phyloP scores from a whole-genome alignment of 2,888 invertebrate genomes.

The Lithophane leautieri region DNA sequence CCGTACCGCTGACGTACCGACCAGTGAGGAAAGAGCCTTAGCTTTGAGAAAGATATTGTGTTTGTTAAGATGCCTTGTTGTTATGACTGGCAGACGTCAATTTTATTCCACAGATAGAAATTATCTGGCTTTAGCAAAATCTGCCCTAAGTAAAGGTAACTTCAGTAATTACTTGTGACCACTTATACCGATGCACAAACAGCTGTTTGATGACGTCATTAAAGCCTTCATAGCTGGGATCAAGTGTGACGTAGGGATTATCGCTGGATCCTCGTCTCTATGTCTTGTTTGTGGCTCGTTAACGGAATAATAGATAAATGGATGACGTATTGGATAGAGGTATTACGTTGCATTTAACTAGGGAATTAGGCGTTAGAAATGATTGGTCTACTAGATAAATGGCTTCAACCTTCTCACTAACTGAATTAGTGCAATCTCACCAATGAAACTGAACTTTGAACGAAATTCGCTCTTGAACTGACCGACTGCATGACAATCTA shows the following conservation, averaged over 20 bases:
- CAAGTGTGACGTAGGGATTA: conserved; percentile 29
- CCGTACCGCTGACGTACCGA: no score
- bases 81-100: no score
- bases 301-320: conserved; percentile 9
- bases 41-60: no score
- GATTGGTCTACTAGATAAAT: background rate
- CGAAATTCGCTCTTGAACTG: no score
- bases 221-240: conserved; percentile 35
- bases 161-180: conserved; percentile 16
- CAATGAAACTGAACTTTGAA: background rate
- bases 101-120: no score
- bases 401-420: background rate
- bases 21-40: no score
- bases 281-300: conserved; percentile 28
- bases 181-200: conserved; percentile 34
- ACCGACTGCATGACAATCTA: background rate
- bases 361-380: background rate
- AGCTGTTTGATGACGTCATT: conserved; percentile 48
- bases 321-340: conserved; percentile 11
- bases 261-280: background rate
- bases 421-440: background rate
- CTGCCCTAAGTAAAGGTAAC: background rate
- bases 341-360: background rate
- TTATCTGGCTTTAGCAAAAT: no score
- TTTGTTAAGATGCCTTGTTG: no score